Evolutionary conservation across 2,797 vertebrate species (phyloP).

Genomic region (Amblyraja radiata): DNA sequence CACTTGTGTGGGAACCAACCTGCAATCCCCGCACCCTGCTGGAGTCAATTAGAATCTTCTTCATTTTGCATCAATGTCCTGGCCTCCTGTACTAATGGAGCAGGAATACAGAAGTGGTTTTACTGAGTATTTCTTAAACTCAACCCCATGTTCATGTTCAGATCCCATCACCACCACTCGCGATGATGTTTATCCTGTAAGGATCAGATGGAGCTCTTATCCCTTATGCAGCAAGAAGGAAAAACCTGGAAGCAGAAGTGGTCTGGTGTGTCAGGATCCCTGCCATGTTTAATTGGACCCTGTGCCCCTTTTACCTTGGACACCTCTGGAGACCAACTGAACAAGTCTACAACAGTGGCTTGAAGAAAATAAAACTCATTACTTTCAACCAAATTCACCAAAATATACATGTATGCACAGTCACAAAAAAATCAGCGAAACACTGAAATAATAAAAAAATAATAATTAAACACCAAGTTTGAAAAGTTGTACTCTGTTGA

Average conservation of each 20-base stretch:
- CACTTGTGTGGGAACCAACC: background rate
- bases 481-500: slow-evolving; percentile 29
- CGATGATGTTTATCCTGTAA: background rate
- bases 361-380: background rate
- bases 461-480: slow-evolving; percentile 32
- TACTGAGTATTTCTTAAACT: background rate
- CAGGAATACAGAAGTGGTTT: too few relatives aligned
- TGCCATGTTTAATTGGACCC: too few relatives aligned
- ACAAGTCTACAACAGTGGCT: background rate
- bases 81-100: background rate
- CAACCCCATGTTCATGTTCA: background rate
- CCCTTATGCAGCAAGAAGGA: background rate
- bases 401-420: slow-evolving; percentile 8
- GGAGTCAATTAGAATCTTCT: background rate
- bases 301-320: background rate
- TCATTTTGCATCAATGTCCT: background rate
- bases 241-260: background rate
- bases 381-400: background rate
- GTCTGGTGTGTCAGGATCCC: background rate
- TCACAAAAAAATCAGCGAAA: slow-evolving; percentile 32
- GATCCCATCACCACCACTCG: too few relatives aligned
- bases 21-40: background rate
- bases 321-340: background rate
- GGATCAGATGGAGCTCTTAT: too few relatives aligned
- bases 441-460: background rate